These are phyloP conservation scores for Hylaea fasciaria DNA, from an alignment of 2,888 invertebrate genomes.

Conservation along the genomic window DNA sequence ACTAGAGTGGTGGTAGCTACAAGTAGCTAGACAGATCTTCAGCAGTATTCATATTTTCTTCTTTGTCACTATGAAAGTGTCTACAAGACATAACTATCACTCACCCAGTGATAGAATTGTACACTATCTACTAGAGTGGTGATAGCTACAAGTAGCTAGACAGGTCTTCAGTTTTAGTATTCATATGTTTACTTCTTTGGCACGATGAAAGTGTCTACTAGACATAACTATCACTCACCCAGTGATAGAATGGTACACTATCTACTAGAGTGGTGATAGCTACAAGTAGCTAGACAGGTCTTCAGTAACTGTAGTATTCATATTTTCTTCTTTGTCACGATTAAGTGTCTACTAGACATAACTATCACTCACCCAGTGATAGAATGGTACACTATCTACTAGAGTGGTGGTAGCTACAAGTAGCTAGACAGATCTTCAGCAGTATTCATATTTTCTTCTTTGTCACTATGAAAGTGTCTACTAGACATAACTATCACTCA, in stretches of 20 bases:
- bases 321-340: background rate
- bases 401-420: slow-evolving; percentile 17
- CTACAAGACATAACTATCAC: slow-evolving; percentile 28
- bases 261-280: slow-evolving; percentile 27
- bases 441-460: background rate
- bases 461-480: slow-evolving; percentile 14
- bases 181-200: slow-evolving; percentile 1
- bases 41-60: no score
- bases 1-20: no score
- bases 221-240: slow-evolving; percentile 27
- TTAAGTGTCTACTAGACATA: slow-evolving; percentile 13
- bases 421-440: slow-evolving; percentile 7
- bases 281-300: slow-evolving; percentile 13
- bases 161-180: no score
- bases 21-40: no score
- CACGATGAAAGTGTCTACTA: slow-evolving; percentile 12
- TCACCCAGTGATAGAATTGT: slow-evolving; percentile 38
- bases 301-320: background rate
- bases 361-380: slow-evolving; percentile 34
- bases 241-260: slow-evolving; percentile 33
- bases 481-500: slow-evolving; percentile 28
- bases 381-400: slow-evolving; percentile 32
- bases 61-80: slow-evolving; percentile 4
- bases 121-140: slow-evolving; percentile 23
- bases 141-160: slow-evolving; percentile 22